A percentile compares a stretch with the other conserved stretches of the same genome.
Evolutionary conservation across 2,888 invertebrate species (phyloP).

Genomic region (Coleophora deauratella): DNA sequence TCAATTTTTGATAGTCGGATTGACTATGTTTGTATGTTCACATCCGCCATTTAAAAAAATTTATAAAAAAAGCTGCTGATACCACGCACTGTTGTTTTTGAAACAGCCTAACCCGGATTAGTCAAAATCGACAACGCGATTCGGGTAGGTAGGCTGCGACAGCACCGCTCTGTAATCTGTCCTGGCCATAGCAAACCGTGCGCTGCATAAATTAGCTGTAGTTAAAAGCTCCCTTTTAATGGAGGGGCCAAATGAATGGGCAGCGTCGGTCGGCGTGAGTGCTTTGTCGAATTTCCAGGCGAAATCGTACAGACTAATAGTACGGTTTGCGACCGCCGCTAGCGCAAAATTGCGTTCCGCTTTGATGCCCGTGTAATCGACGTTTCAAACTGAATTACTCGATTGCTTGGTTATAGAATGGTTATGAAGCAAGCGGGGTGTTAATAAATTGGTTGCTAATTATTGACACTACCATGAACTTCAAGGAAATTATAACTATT

Average conservation of each 20-base stretch:
- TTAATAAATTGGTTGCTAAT: too few relatives aligned
- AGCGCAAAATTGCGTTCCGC: conserved; percentile 43
- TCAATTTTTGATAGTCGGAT: too few relatives aligned
- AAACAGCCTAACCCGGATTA: not conserved
- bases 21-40: too few relatives aligned
- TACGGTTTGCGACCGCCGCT: conserved; percentile 35
- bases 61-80: too few relatives aligned
- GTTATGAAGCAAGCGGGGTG: too few relatives aligned
- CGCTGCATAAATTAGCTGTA: conserved; percentile 66
- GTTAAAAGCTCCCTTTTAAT: conserved; percentile 69
- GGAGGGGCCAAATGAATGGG: conserved; percentile 64
- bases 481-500: too few relatives aligned
- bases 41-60: too few relatives aligned
- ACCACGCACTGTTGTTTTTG: too few relatives aligned
- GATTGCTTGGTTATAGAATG: conserved; percentile 5
- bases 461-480: too few relatives aligned
- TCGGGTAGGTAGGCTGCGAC: conserved; percentile 30
- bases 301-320: conserved; percentile 29
- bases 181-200: conserved; percentile 45
- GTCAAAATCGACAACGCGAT: conserved; percentile 22
- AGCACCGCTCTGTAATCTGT: conserved; percentile 65
- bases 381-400: conserved; percentile 31
- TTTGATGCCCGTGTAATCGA: conserved; percentile 25
- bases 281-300: conserved; percentile 11
- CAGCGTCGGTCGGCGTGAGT: conserved; percentile 19